Evolutionary conservation across 1,140 invertebrate genomes (phyloP), one percentile per base, ranked within the genome.

Genomic region (Drosophila sechellia): DNA sequence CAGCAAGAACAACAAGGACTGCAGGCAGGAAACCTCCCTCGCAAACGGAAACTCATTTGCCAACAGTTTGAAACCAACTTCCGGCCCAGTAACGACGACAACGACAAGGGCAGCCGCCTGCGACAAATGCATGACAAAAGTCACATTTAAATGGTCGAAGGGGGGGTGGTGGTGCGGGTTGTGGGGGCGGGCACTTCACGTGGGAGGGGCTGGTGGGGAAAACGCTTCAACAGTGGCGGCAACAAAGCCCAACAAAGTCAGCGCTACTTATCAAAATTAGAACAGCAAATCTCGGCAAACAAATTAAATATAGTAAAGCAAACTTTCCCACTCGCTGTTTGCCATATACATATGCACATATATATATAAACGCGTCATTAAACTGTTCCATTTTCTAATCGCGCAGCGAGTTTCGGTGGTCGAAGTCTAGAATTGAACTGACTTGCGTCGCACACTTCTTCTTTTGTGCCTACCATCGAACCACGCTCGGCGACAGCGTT

Each of bases 31-130:
- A 79, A 58, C 77, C 69, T 74, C 76, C 70, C 64, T 58, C 57
- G 63, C 69, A 79, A 79, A 55, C 77, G 77, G 77, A 79, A 79
- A 79, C 77, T 79, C 77, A 79, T 79, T 79, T 79, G 77, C 77
- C 77, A 79, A 79, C 77, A 79, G 77, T 79, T 79, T 79, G 77
- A 79, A 79, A 79, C 69, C 61, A 63, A 79, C 77, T 79, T 79
- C 77, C 77, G 70, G 70, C 70, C 61, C 70, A 70, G 52, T 68
- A 52, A 71, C 75, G 64, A 69, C 57, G 58, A 54, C 70, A 61
- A 72, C 55, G 61, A 58, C 69, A 73, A 73, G 63, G 59, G 63
- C 76, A 55, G 65, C 65, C 49, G 40, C 54, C 72, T 55, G 52
- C 40, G 54, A 61, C 70, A 72, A 72, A 60, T 68, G 60, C 73